Evolutionary conservation across 2,113 vertebrate genomes (phyloP).

Genomic region (Anarhynchus alexandrinus): DNA sequence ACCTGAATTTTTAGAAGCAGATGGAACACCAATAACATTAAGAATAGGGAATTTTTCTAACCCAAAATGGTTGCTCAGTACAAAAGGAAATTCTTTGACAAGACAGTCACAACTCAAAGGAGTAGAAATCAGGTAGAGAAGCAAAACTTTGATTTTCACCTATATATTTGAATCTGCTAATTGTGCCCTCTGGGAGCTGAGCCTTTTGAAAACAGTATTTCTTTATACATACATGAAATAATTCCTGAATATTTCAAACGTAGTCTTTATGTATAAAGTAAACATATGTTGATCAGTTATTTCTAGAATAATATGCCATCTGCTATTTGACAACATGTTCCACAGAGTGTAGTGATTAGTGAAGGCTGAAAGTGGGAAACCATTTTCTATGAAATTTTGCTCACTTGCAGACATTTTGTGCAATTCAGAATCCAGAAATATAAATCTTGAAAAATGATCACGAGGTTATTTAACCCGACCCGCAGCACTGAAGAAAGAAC

Average conservation of each 20-base stretch:
- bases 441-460: neutral
- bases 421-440: neutral
- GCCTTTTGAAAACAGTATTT: neutral
- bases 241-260: neutral
- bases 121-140: neutral
- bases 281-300: conserved; percentile 52
- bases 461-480: neutral
- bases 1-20: neutral
- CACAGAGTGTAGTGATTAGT: neutral
- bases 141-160: conserved; percentile 4
- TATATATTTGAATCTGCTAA: neutral
- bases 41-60: neutral
- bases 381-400: neutral
- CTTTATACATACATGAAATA: neutral
- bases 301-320: conserved; percentile 46
- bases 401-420: neutral
- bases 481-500: neutral
- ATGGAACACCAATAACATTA: neutral
- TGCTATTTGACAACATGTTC: conserved; percentile 13
- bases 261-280: neutral
- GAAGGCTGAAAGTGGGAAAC: neutral
- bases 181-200: conserved; percentile 45
- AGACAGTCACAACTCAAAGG: neutral
- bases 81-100: neutral
- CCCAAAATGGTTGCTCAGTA: neutral